Base-by-base conservation (phyloP, 2,888 invertebrate genomes). In the Ochropleura plecta region DNA sequence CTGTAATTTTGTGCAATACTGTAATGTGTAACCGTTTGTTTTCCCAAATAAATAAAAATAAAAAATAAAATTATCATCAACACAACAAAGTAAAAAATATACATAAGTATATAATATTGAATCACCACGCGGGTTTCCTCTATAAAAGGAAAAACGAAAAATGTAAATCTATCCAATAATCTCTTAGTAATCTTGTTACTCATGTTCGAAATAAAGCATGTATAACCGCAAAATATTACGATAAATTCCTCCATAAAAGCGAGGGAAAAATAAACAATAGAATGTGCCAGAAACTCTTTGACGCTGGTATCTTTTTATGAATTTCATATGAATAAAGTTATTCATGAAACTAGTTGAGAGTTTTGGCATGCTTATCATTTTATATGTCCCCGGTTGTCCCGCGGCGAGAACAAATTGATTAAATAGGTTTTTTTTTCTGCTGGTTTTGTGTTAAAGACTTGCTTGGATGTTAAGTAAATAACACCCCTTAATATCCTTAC, bases 251-350 rank as follows among this genome's bases (percentile, higher is more conserved):
- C 1, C 16, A n/a, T 5, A 66, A 69, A 73, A 72, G 53, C 42
- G 14, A 30, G 46, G 46, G 44, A 44, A 70, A 66, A 68, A 81
- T 84, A 84, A 62, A 80, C 40, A 55, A 3, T 44, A 67, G 40
- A 84, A 74, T 74, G 53, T 53, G 18, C 59, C 30, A 48, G 69
- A 67, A 85, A 69, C 69, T 66, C 81, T 80, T 83, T 74, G 81
- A 67, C 76, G 84, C 51, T 70, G 55, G 81, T 71, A 82, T 69
- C 62, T 70, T 84, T 84, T 84, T 76, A 82, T 84, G 71, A 82
- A 84, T 81, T 76, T 81, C 67, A 75, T 83, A 85, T 85, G 83
- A 85, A 78, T 62, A 65, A 83, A 83, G 82, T 85, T 83, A 75
- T 74, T 74, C 74, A 65, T 75, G 60, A 63, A 70, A 65, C 63